Evolutionary conservation across 2,888 invertebrate genomes (phyloP).

Genomic region (Xestia ashworthii): DNA sequence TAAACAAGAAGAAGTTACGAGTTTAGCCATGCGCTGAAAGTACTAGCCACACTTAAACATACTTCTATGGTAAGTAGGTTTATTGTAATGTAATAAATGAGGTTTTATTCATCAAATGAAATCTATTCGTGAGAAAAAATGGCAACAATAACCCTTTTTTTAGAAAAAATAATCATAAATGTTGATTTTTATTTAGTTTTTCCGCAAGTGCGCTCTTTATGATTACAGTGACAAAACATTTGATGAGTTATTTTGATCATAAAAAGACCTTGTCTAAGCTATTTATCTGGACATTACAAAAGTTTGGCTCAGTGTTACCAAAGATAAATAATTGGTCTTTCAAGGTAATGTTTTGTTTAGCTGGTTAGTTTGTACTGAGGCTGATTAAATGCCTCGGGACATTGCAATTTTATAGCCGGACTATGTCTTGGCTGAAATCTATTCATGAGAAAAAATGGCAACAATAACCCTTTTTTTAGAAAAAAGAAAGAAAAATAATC

Average conservation of each 20-base stretch:
- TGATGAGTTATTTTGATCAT: background rate
- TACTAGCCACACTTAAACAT: background rate
- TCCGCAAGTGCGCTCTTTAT: background rate
- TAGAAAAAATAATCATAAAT: too few species aligned
- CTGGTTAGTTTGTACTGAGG: background rate
- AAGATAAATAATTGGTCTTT: background rate
- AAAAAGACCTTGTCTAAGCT: background rate
- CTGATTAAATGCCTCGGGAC: background rate
- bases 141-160: too few species aligned
- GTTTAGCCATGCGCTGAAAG: background rate
- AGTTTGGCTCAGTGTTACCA: background rate
- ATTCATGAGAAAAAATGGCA: background rate
- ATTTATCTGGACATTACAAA: background rate
- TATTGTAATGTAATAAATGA: background rate
- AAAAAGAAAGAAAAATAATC: too few species aligned
- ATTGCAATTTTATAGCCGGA: constrained; percentile 2
- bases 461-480: too few species aligned
- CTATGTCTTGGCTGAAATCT: too few species aligned
- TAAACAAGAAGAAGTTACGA: too few species aligned
- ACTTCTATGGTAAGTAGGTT: background rate
- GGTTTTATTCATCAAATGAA: background rate
- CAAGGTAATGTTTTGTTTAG: background rate
- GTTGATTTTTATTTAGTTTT: background rate
- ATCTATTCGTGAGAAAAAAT: background rate
- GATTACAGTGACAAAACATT: background rate